phyloP scores from a whole-genome alignment of 2,888 invertebrate genomes.

The Ophion obscuratus region DNA sequence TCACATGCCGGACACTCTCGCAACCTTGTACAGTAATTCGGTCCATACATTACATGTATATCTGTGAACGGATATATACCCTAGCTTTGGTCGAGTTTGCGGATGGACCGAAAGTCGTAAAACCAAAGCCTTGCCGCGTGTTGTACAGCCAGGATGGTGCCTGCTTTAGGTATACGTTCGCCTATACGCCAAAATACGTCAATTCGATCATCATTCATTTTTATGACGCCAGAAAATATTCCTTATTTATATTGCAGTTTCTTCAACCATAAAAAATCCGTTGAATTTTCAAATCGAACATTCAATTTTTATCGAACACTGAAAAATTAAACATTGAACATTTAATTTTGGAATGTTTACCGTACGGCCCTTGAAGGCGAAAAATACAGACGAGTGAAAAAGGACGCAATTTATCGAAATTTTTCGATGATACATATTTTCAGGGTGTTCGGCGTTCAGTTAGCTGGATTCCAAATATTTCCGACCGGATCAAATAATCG shows the following conservation, averaged over 20 bases:
- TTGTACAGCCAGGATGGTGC: slow-evolving; percentile 16
- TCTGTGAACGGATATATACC: slow-evolving; percentile 8
- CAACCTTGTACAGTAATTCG: slow-evolving; percentile 5
- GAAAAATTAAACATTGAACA: background rate
- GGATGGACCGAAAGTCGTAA: slow-evolving; percentile 68
- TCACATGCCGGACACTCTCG: slow-evolving; percentile 9
- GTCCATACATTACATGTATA: slow-evolving; percentile 4
- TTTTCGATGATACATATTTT: too few species aligned
- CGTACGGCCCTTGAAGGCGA: too few species aligned
- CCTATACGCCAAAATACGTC: background rate
- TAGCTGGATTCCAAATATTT: too few species aligned
- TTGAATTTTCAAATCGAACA: background rate
- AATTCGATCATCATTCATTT: background rate
- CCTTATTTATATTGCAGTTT: background rate
- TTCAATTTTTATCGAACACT: background rate
- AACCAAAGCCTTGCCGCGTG: slow-evolving; percentile 71
- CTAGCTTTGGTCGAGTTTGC: slow-evolving; percentile 40
- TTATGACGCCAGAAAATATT: background rate
- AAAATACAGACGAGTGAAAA: too few species aligned
- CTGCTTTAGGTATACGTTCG: background rate
- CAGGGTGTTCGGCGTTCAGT: too few species aligned
- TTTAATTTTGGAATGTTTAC: too few species aligned
- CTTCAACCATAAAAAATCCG: background rate
- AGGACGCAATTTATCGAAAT: too few species aligned
- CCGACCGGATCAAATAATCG: too few species aligned